phyloP scores from a whole-genome alignment of 2,888 invertebrate species.

The Callinectes sapidus region DNA sequence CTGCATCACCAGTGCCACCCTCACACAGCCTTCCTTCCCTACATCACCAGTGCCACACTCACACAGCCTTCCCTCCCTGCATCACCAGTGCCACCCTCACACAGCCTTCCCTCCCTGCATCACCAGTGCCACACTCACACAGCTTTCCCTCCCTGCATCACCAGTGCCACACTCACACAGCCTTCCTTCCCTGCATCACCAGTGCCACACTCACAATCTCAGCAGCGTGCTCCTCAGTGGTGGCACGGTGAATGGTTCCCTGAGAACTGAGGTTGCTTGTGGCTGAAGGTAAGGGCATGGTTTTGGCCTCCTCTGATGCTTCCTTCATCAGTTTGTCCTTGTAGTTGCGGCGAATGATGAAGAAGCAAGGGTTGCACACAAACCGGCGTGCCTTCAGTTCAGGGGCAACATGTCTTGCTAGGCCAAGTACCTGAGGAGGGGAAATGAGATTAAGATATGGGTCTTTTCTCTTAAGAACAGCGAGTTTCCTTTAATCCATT shows the following conservation, averaged over 20 bases:
- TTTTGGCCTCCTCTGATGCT: background rate
- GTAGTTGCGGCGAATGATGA: slow-evolving; percentile 69
- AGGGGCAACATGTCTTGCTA: slow-evolving; percentile 53
- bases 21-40: too few species aligned
- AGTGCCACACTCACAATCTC: slow-evolving; percentile 67
- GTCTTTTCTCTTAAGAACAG: background rate
- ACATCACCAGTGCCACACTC: too few species aligned
- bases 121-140: background rate
- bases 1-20: too few species aligned
- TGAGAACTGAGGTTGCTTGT: background rate
- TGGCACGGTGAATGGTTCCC: slow-evolving; percentile 56
- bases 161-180: background rate
- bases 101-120: too few species aligned
- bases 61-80: too few species aligned
- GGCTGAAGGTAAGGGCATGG: background rate
- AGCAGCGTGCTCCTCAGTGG: slow-evolving; percentile 71
- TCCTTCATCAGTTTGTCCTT: slow-evolving; percentile 60
- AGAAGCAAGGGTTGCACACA: slow-evolving; percentile 67
- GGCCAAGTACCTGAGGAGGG: slow-evolving; percentile 47
- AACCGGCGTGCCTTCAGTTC: slow-evolving; percentile 64
- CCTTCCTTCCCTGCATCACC: background rate
- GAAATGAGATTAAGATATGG: background rate
- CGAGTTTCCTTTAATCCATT: too few species aligned
- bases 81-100: too few species aligned
- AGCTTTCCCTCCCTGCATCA: too few species aligned